Evolutionary conservation across 1,140 invertebrate species (phyloP).

Genomic region (Trichoplusia ni): DNA sequence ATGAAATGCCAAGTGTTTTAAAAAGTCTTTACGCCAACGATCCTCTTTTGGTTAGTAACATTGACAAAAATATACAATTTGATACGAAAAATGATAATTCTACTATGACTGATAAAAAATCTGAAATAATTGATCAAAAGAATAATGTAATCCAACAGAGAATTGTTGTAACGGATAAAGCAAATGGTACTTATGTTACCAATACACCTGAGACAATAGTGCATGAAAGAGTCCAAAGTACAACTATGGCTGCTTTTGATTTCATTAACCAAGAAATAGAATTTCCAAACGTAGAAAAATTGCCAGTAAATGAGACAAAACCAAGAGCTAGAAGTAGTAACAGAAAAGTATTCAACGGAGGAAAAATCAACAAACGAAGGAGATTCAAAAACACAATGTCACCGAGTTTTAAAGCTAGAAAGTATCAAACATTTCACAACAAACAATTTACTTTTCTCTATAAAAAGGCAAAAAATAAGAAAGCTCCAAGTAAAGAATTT

Average conservation of each 20-base stretch:
- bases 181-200: background rate
- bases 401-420: constrained; percentile 1
- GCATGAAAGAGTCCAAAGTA: constrained; percentile 17
- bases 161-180: no score
- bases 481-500: constrained; percentile 33
- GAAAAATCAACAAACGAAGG: background rate
- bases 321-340: background rate
- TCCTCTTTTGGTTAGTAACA: constrained; percentile 28
- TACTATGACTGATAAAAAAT: constrained; percentile 39
- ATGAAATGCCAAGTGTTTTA: constrained; percentile 42
- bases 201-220: background rate
- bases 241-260: constrained; percentile 35
- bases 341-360: background rate
- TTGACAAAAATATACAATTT: constrained; percentile 28
- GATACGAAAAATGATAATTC: constrained; percentile 29
- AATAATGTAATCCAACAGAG: background rate
- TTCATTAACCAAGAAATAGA: constrained; percentile 27
- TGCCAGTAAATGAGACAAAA: background rate
- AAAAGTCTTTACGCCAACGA: constrained; percentile 45
- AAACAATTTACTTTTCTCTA: constrained; percentile 45
- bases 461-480: constrained; percentile 37
- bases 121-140: background rate
- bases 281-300: background rate
- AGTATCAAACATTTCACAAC: constrained; percentile 35
- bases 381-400: background rate